phyloP scores from a whole-genome alignment of 2,113 vertebrate genomes.

The Opisthocomus hoazin region DNA sequence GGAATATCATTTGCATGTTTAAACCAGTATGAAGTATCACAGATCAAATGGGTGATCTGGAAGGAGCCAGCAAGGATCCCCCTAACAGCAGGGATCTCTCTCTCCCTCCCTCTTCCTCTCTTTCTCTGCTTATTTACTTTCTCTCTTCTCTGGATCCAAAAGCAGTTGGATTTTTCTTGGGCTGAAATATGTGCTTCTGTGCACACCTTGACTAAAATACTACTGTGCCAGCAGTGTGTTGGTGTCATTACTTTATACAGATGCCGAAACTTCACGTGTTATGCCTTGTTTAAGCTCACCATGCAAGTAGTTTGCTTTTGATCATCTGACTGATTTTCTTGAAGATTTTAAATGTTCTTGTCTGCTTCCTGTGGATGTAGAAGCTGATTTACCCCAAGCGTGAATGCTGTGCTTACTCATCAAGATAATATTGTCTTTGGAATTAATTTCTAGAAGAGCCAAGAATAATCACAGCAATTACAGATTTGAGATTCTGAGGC shows the following conservation, averaged over 20 bases:
- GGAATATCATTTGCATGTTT: background rate
- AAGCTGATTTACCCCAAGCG: background rate
- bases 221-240: background rate
- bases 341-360: background rate
- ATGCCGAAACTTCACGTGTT: background rate
- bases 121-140: background rate
- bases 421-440: background rate
- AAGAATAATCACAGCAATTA: background rate
- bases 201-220: background rate
- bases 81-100: background rate
- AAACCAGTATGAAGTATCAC: background rate
- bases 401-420: background rate
- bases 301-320: background rate
- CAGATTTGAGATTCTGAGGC: background rate
- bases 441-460: background rate
- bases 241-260: background rate
- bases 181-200: background rate
- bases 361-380: background rate
- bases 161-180: rapidly evolving
- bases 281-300: background rate
- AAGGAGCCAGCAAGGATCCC: background rate
- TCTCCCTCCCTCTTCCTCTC: background rate
- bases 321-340: background rate
- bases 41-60: background rate
- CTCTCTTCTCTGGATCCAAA: background rate